Conservation (phyloP, 2,888 invertebrate species). For the Neoitamus cyanurus region DNA sequence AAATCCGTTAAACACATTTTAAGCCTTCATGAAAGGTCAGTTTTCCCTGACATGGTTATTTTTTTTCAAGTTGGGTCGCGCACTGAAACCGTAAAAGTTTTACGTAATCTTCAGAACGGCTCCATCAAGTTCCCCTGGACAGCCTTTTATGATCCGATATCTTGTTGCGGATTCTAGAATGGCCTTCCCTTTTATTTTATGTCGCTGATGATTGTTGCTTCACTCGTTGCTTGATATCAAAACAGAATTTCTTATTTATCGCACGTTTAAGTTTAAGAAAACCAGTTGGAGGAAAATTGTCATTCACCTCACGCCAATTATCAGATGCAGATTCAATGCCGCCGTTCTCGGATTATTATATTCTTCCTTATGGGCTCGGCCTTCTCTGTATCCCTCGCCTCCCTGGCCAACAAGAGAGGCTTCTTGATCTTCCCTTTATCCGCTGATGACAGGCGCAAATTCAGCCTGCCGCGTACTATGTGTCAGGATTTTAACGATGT, state of each 20-base stretch:
- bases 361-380: not conserved
- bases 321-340: slow-evolving; percentile 24
- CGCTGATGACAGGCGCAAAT: not conserved
- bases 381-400: not conserved
- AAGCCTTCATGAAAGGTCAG: not conserved
- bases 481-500: not conserved
- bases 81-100: not conserved
- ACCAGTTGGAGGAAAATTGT: slow-evolving; percentile 35
- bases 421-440: slow-evolving; percentile 3
- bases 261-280: slow-evolving; percentile 15
- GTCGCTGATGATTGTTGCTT: not conserved
- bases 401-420: not conserved
- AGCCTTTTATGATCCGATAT: not conserved
- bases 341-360: not conserved
- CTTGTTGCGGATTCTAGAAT: not conserved
- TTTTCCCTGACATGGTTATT: not conserved
- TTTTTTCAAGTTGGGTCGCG: not conserved
- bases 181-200: not conserved
- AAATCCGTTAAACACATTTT: not conserved
- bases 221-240: not conserved
- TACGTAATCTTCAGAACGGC: not conserved
- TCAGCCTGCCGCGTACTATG: not conserved
- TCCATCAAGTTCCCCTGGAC: not conserved
- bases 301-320: slow-evolving; percentile 49
- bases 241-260: not conserved